Conservation (phyloP, 2,797 vertebrate genomes). For the Tenualosa thibaudeaui region DNA sequence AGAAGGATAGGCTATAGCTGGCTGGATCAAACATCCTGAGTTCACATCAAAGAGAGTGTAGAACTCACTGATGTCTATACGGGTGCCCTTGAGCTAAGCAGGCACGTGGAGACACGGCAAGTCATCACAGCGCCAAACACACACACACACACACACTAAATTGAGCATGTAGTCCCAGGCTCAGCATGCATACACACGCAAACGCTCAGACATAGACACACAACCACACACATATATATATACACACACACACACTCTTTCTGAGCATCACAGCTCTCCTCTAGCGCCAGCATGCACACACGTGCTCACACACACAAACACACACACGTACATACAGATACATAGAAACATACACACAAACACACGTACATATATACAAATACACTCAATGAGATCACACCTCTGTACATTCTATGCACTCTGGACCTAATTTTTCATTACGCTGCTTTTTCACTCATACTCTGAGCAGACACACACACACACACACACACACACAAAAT, state of each 20-base stretch:
- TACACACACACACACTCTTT: neutral
- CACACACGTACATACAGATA: too few species aligned
- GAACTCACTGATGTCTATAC: neutral
- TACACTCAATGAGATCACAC: too few species aligned
- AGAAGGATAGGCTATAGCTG: neutral
- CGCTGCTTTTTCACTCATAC: neutral
- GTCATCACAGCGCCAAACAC: neutral
- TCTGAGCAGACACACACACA: neutral
- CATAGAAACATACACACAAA: too few species aligned
- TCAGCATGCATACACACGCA: neutral
- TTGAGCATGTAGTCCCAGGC: neutral
- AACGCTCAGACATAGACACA: too few species aligned
- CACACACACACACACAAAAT: conserved; percentile 2
- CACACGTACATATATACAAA: neutral
- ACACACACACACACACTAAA: conserved; percentile 8
- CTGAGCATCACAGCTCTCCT: neutral
- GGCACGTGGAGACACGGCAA: neutral
- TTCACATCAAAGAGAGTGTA: neutral
- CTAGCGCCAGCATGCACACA: neutral
- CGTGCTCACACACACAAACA: too few species aligned
- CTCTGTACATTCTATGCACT: too few species aligned
- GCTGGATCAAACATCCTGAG: neutral
- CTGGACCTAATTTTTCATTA: too few species aligned
- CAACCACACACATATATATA: too few species aligned
- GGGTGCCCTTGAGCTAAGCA: conserved; percentile 12